Conservation (phyloP, 2,888 invertebrate species). For the Physocephala rufipes region DNA sequence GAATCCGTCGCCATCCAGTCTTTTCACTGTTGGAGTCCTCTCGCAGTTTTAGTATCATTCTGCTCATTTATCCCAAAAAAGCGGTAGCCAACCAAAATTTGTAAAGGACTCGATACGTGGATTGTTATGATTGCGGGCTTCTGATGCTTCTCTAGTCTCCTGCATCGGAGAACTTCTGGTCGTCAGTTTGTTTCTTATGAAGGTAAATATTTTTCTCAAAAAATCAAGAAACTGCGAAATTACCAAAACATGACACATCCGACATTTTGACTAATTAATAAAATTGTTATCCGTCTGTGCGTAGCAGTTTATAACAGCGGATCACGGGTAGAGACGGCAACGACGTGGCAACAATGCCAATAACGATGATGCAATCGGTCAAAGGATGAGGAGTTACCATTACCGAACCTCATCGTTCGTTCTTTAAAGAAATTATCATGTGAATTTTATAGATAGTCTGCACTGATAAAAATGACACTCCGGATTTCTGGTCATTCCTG, state of each 20-base stretch:
- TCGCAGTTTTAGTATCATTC: too few species aligned
- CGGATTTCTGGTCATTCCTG: not conserved
- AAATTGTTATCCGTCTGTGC: constrained; percentile 46
- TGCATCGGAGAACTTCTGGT: not conserved
- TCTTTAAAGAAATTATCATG: constrained; percentile 52
- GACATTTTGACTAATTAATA: constrained; percentile 47
- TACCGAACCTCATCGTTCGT: constrained; percentile 45
- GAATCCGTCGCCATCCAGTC: constrained; percentile 32
- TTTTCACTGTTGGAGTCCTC: constrained; percentile 33
- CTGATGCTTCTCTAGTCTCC: too few species aligned
- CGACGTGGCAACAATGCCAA: not conserved
- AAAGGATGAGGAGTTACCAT: not conserved
- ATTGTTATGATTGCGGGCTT: not conserved
- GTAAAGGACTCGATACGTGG: too few species aligned
- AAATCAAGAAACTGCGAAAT: not conserved
- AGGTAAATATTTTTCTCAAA: not conserved
- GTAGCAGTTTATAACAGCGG: constrained; percentile 41
- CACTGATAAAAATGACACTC: constrained; percentile 43
- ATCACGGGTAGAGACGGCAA: not conserved
- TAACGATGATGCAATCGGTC: not conserved
- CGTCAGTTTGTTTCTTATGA: not conserved
- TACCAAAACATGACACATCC: constrained; percentile 43
- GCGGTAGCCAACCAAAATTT: too few species aligned
- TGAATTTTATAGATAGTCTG: constrained; percentile 48
- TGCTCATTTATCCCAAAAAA: too few species aligned